Evolutionary conservation across 1,140 invertebrate genomes (phyloP).

Genomic region (Heliothis virescens): DNA sequence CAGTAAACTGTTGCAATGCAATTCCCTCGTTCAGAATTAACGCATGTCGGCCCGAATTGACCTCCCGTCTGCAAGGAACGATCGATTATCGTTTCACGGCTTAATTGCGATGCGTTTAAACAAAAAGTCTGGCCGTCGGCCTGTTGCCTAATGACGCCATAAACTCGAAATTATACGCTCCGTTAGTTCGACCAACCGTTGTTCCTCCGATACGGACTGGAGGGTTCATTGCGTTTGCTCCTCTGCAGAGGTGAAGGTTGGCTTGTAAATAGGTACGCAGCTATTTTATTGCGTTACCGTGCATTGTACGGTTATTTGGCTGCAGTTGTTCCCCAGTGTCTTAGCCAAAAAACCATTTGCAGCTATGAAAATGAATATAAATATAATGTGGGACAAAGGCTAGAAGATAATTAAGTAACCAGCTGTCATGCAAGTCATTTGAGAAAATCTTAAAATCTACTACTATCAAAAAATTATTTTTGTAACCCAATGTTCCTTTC

Average conservation of each 20-base stretch:
- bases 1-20: conserved; percentile 22
- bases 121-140: conserved; percentile 73
- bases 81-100: conserved; percentile 83
- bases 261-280: conserved; percentile 7
- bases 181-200: conserved; percentile 71
- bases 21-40: conserved; percentile 57
- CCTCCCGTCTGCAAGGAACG: conserved; percentile 70
- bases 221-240: conserved; percentile 49
- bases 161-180: conserved; percentile 82
- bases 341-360: no score
- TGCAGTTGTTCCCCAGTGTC: no score
- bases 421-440: no score
- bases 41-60: conserved; percentile 62
- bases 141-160: conserved; percentile 80
- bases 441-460: no score
- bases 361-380: no score
- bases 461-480: no score
- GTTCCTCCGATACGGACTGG: conserved; percentile 47
- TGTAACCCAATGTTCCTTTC: no score
- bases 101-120: conserved; percentile 78
- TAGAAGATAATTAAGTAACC: no score
- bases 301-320: no score
- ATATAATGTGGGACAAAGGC: no score
- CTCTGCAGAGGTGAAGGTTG: conserved; percentile 21
- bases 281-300: background rate